Percentiles rank a stretch among this genome's conserved stretches.
Evolutionary conservation across 2,797 vertebrate genomes (phyloP).

Genomic region (Myripristis murdjan): DNA sequence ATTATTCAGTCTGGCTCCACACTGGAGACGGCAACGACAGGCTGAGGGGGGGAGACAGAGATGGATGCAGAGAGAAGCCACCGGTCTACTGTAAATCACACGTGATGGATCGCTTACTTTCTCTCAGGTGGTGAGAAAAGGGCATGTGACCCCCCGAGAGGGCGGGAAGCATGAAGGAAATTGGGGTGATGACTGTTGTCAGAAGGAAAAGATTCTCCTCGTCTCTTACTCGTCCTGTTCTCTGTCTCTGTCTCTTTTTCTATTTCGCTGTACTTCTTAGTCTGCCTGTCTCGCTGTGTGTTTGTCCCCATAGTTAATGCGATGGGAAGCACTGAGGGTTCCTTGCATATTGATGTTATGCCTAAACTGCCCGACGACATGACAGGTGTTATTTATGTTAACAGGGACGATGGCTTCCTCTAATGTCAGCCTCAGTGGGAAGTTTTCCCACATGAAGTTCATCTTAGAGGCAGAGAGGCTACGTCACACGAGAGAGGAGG

Average conservation of each 20-base stretch:
- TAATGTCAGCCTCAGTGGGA: slow-evolving; percentile 48
- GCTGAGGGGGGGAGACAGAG: slow-evolving; percentile 33
- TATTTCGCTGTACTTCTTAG: too few relatives aligned
- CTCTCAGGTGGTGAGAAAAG: slow-evolving; percentile 18
- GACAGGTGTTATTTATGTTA: slow-evolving; percentile 60
- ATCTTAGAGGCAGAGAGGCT: slow-evolving; percentile 46
- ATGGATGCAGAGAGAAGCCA: slow-evolving; percentile 26
- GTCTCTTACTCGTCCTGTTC: background rate
- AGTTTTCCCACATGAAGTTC: slow-evolving; percentile 35
- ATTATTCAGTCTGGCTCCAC: slow-evolving; percentile 71
- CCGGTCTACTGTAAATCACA: slow-evolving; percentile 29
- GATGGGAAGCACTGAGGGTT: slow-evolving; percentile 5
- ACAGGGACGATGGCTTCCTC: slow-evolving; percentile 41
- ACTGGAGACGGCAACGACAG: slow-evolving; percentile 46
- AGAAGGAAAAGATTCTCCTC: background rate
- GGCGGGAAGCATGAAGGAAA: slow-evolving; percentile 7
- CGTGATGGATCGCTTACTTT: slow-evolving; percentile 18
- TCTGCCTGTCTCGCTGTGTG: background rate
- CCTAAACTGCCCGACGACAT: slow-evolving; percentile 37
- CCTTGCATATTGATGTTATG: slow-evolving; percentile 51
- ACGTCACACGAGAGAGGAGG: too few relatives aligned
- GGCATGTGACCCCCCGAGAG: slow-evolving; percentile 20
- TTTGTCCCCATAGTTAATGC: slow-evolving; percentile 28
- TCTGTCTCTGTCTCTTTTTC: too few relatives aligned
- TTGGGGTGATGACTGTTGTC: background rate